phyloP scores from a whole-genome alignment of 2,888 invertebrate genomes.

The Tenthredo mesomela region DNA sequence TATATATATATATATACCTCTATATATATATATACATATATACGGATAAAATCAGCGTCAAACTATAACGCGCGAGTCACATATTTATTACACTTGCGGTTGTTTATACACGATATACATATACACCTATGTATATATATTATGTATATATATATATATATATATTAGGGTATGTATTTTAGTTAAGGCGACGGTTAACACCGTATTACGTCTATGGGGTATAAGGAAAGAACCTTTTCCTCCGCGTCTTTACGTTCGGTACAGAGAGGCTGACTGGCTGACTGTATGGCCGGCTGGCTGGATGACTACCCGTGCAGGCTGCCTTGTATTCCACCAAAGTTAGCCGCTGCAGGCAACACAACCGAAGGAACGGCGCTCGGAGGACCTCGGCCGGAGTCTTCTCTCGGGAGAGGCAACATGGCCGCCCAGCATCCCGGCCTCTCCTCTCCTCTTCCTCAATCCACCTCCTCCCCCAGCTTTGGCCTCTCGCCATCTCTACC shows the following conservation, averaged over 20 bases:
- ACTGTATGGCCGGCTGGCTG: conserved; percentile 33
- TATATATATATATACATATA: background rate
- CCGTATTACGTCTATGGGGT: background rate
- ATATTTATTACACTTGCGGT: conserved; percentile 3
- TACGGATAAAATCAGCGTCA: background rate
- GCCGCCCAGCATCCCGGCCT: conserved; percentile 82
- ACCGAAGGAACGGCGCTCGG: conserved; percentile 69
- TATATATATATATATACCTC: background rate
- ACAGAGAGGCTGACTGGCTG: conserved; percentile 35
- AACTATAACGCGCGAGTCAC: conserved; percentile 3
- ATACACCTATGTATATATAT: background rate
- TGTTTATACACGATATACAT: background rate
- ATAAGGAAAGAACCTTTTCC: background rate
- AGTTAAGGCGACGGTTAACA: background rate
- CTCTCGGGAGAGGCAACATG: conserved; percentile 85
- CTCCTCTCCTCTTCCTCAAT: conserved; percentile 65
- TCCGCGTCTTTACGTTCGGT: conserved; percentile 31
- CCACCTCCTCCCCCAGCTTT: conserved; percentile 56
- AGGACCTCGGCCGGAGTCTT: conserved; percentile 70
- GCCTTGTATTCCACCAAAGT: conserved; percentile 65
- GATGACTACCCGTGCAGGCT: conserved; percentile 38
- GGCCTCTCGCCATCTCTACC: conserved; percentile 62
- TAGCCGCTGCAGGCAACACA: conserved; percentile 70
- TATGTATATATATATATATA: background rate
- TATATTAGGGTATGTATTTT: background rate